Evolutionary conservation across 2,888 invertebrate genomes (phyloP).

Genomic region (Leptarthrus brevirostris): DNA sequence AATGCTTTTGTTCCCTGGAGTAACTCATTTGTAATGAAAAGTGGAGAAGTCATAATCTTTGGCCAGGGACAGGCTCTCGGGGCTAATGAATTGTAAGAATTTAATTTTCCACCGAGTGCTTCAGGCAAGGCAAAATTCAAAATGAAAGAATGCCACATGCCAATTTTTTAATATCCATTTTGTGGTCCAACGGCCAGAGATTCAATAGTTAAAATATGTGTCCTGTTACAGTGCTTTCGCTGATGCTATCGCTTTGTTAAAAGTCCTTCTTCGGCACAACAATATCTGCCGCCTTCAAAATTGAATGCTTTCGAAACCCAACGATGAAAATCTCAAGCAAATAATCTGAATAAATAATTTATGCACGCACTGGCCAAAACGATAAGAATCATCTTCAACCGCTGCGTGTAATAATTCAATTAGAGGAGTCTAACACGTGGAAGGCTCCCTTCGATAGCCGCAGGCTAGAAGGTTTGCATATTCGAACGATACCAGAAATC

Average conservation of each 20-base stretch:
- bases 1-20: conserved; percentile 27
- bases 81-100: conserved; percentile 54
- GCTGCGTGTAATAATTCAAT: conserved; percentile 34
- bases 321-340: not conserved
- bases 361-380: conserved; percentile 9
- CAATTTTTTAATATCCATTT: conserved; percentile 6
- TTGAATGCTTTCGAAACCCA: not conserved
- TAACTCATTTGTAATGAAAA: conserved; percentile 40
- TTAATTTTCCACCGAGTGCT: conserved; percentile 46
- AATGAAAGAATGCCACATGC: conserved; percentile 25
- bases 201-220: no score
- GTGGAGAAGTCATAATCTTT: conserved; percentile 39
- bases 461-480: not conserved
- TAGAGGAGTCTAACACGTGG: conserved; percentile 15
- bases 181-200: not conserved
- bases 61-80: conserved; percentile 10
- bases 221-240: no score
- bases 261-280: no score
- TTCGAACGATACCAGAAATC: not conserved
- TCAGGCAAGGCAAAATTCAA: not conserved
- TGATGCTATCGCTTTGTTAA: no score
- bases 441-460: not conserved
- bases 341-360: conserved; percentile 26
- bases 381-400: conserved; percentile 19
- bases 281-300: conserved; percentile 1